These are phyloP conservation scores for Isurus oxyrinchus DNA, from an alignment of 2,113 vertebrate species.

Conservation along the genomic window DNA sequence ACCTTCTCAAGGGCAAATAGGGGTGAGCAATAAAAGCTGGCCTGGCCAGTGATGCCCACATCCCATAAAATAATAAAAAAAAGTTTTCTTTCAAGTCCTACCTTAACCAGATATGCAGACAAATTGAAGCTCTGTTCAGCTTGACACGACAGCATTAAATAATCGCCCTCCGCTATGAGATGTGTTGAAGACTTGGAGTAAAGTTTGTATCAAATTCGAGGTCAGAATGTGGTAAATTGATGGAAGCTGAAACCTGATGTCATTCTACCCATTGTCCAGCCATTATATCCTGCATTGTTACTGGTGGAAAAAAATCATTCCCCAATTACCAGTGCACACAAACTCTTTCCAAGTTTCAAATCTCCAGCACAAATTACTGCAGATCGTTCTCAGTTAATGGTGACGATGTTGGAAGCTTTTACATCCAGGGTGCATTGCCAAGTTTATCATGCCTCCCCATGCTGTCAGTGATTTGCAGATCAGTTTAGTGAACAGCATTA, in stretches of 20 bases:
- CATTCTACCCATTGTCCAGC: background rate
- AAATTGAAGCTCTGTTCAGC: background rate
- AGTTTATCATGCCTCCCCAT: background rate
- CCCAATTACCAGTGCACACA: background rate
- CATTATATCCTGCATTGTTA: background rate
- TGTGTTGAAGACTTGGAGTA: background rate
- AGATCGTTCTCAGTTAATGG: background rate
- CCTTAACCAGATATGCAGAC: background rate
- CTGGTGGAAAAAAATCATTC: no score
- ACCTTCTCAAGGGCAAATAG: no score
- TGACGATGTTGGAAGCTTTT: background rate
- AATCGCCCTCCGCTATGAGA: background rate
- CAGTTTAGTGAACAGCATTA: background rate
- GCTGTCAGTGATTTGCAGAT: background rate
- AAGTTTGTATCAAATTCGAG: background rate
- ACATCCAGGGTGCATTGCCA: background rate
- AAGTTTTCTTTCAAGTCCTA: background rate
- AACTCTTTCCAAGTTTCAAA: background rate
- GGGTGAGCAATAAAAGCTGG: no score
- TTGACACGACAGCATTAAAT: background rate
- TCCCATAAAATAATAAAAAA: no score
- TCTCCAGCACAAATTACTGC: background rate
- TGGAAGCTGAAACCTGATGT: background rate
- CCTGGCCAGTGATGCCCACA: no score
- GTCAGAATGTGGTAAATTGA: background rate